Base-by-base conservation (phyloP, 92 coral and sea anemone genomes). In the Anthopleura xanthogrammica region DNA sequence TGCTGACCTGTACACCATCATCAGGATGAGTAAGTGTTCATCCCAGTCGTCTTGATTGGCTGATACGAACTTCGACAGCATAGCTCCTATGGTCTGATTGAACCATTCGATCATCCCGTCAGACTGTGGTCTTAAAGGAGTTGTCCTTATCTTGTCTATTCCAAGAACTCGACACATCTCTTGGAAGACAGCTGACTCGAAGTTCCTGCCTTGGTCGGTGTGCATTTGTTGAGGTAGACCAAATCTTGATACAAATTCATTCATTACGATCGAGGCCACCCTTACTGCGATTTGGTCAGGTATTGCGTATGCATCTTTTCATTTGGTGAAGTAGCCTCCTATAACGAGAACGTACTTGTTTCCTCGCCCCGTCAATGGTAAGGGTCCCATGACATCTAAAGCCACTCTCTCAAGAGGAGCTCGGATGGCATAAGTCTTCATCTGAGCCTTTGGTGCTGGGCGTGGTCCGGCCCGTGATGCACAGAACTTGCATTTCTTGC, bases 101-200 rank as follows among this genome's bases (percentile, higher is more conserved):
- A 86, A 86, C 41, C 85, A 39, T 79, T 80, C 81, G 0, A 86
- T 77, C 89, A 75, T 80, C 3, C 85, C 85, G 39, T 86, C 89
- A 0, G 81, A 80, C 54, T 80, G 82, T 57, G 78, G 85, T 43
- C 83, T 75, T 40, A 85, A 73, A 17, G 83, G 75, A 2, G 79
- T 85, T 2, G 85, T 86, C 71, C 79, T 58, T 11, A 1, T 29
- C 1, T 29, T 29, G 36, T 29, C 36, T 29, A 29, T 29, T 29
- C 36, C 36, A 29, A 29, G 36, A 29, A 29, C 0, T 29, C 36
- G 36, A 29, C 36, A 29, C 36, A 29, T 29, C 36, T 29, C 36
- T 29, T 29, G 36, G 1, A 29, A 29, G 36, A 29, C 36, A 29
- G 36, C 36, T 29, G 36, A 29, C 36, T 29, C 36, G 36, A 29